Conservation (phyloP, 2,888 invertebrate genomes). For the Habrosyne pyritoides region DNA sequence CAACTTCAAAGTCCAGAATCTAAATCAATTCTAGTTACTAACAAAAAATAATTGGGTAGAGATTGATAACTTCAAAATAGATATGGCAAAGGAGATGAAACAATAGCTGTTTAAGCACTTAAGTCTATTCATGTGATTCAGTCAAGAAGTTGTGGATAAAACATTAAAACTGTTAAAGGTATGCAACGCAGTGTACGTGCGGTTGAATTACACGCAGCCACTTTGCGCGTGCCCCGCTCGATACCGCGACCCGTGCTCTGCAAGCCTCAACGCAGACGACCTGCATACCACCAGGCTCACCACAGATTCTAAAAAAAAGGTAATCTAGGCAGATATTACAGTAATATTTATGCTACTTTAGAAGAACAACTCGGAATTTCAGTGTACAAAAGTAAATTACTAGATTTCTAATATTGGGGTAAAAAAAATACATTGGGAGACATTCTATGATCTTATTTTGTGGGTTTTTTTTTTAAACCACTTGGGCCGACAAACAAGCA, state of each 20-base stretch:
- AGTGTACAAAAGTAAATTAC: not conserved
- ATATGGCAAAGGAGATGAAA: too few relatives aligned
- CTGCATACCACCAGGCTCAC: slow-evolving; percentile 95
- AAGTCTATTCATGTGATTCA: too few relatives aligned
- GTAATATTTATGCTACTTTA: slow-evolving; percentile 15
- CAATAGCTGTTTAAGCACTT: too few relatives aligned
- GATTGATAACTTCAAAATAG: not conserved
- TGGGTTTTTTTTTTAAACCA: too few relatives aligned
- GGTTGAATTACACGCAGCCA: slow-evolving; percentile 96
- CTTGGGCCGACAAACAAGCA: too few relatives aligned
- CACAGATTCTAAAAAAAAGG: slow-evolving; percentile 93
- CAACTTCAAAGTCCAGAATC: not conserved
- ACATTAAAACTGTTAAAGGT: slow-evolving; percentile 80
- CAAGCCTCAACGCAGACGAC: slow-evolving; percentile 94
- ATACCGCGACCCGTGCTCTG: slow-evolving; percentile 95
- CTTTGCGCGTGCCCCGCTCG: slow-evolving; percentile 95
- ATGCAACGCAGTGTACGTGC: slow-evolving; percentile 96
- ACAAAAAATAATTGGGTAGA: not conserved
- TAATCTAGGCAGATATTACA: slow-evolving; percentile 52
- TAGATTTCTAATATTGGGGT: not conserved
- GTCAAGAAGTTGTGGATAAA: not conserved
- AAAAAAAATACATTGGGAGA: too few relatives aligned
- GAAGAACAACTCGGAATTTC: not conserved
- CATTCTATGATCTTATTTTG: too few relatives aligned
- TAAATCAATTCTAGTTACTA: too few relatives aligned